These are phyloP conservation scores for Raillietiella orientalis DNA, from an alignment of 2,888 invertebrate genomes.

Conservation along the genomic window DNA sequence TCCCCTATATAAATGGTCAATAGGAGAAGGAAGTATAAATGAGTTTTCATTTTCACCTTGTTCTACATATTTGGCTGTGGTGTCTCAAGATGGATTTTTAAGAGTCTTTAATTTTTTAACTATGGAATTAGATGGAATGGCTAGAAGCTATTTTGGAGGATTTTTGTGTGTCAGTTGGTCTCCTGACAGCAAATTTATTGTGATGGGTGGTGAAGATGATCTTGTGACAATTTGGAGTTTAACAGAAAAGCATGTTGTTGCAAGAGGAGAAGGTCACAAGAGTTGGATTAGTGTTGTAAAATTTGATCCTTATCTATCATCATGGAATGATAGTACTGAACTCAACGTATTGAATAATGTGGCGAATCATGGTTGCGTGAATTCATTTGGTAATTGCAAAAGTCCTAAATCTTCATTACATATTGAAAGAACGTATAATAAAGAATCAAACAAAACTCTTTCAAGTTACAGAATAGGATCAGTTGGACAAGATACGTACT, in stretches of 20 bases:
- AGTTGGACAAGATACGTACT: constrained; percentile 86
- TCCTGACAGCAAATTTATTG: constrained; percentile 75
- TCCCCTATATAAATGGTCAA: constrained; percentile 68
- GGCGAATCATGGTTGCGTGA: too few species aligned
- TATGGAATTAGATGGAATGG: constrained; percentile 77
- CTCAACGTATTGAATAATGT: too few species aligned
- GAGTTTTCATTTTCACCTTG: constrained; percentile 92
- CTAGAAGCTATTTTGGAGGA: constrained; percentile 91
- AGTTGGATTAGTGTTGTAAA: constrained; percentile 95
- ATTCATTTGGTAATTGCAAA: too few species aligned
- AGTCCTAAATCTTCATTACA: too few species aligned
- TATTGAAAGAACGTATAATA: too few species aligned
- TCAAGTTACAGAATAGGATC: constrained; percentile 61
- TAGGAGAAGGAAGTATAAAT: constrained; percentile 52
- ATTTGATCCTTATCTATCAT: constrained; percentile 38
- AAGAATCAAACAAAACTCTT: constrained; percentile 12
- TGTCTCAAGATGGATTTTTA: constrained; percentile 76
- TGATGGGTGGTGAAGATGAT: constrained; percentile 95
- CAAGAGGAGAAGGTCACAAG: constrained; percentile 86
- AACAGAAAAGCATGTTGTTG: constrained; percentile 64
- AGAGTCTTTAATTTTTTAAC: constrained; percentile 87
- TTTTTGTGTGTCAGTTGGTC: constrained; percentile 94
- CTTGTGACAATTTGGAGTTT: constrained; percentile 90
- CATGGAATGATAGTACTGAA: neutral
- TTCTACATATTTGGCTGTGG: constrained; percentile 65